These are phyloP conservation scores for Bolborhynchus lineola DNA, from an alignment of 2,113 vertebrate genomes.

Conservation along the genomic window DNA sequence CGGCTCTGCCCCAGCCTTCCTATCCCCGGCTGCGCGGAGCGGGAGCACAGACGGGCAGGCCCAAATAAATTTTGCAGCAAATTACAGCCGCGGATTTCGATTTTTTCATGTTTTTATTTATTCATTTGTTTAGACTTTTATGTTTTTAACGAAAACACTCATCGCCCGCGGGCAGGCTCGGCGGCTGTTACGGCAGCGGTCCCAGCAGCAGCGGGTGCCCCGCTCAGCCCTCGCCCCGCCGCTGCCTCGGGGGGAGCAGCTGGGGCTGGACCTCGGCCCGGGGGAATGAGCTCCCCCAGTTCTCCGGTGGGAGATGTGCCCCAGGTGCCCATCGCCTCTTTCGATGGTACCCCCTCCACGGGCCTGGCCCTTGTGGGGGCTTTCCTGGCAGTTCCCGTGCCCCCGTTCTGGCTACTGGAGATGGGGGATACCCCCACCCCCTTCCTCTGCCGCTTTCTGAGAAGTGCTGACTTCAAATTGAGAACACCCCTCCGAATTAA, in stretches of 20 bases:
- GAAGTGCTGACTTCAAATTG: background rate
- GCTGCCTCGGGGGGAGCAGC: background rate
- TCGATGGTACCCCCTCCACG: accelerated
- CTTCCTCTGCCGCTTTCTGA: background rate
- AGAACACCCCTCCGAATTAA: background rate
- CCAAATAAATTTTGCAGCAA: background rate
- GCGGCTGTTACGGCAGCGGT: background rate
- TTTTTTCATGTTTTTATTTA: background rate
- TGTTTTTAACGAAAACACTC: background rate
- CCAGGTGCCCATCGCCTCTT: background rate
- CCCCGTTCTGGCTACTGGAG: background rate
- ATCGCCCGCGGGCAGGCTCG: accelerated
- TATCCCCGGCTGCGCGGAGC: accelerated
- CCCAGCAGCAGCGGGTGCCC: background rate
- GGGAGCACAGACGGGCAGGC: background rate
- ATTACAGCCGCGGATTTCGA: background rate
- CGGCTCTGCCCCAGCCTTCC: accelerated
- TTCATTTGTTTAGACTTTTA: background rate
- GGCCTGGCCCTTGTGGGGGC: background rate
- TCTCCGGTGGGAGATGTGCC: accelerated
- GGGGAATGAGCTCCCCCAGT: background rate
- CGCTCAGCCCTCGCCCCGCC: accelerated
- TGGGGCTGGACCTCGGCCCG: accelerated
- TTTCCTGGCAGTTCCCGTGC: background rate
- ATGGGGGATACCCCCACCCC: background rate